phyloP scores from a whole-genome alignment of 2,113 vertebrate genomes.

The Rhinolophus ferrumequinum region DNA sequence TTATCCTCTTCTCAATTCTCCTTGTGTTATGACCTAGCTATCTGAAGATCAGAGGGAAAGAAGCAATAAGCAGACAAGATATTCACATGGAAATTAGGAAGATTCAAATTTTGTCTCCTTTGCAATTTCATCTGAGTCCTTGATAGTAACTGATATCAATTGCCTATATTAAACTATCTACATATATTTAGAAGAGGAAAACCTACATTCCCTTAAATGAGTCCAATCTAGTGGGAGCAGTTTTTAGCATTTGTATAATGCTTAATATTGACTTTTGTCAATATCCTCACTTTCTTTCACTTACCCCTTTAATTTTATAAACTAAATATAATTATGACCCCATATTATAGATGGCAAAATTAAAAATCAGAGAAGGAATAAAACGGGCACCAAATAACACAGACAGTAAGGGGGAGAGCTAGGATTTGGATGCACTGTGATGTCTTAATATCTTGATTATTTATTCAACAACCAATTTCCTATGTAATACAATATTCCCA shows the following conservation, averaged over 20 bases:
- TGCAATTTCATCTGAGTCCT: neutral
- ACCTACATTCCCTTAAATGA: neutral
- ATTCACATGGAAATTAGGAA: neutral
- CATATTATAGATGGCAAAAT: neutral
- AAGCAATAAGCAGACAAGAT: neutral
- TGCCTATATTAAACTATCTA: neutral
- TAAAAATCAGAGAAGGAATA: neutral
- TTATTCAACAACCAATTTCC: neutral
- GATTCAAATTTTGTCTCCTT: neutral
- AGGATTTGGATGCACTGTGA: neutral
- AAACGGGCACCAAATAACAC: neutral
- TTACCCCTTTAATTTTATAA: neutral
- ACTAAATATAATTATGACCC: neutral
- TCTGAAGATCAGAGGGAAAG: neutral
- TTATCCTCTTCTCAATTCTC: neutral
- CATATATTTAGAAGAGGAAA: neutral
- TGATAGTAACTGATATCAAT: neutral
- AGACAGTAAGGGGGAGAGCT: neutral
- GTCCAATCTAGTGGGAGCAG: neutral
- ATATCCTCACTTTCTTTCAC: slow-evolving; percentile 15
- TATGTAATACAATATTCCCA: neutral
- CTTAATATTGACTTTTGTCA: neutral
- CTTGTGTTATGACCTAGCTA: neutral
- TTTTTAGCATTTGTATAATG: neutral
- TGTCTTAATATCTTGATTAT: neutral